A percentile compares a stretch with the other conserved stretches of the same genome.
Conservation (phyloP, 2,113 vertebrate genomes). For the Chaetodon trifascialis region DNA sequence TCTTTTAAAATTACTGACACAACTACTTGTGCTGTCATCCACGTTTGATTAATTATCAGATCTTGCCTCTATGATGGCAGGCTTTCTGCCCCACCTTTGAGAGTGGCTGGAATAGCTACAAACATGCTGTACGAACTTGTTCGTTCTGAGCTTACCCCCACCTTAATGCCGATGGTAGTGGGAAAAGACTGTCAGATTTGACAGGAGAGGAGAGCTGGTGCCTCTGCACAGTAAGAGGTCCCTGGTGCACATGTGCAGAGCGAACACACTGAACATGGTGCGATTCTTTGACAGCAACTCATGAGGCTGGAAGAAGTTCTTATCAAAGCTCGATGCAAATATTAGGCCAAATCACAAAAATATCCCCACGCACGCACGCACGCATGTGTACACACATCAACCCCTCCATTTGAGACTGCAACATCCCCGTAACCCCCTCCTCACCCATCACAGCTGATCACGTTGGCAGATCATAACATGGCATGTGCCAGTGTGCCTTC, state of each 20-base stretch:
- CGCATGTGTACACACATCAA: neutral
- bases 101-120: neutral
- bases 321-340: slow-evolving; percentile 32
- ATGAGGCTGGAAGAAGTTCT: neutral
- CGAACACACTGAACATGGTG: neutral
- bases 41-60: neutral
- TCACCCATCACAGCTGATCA: slow-evolving; percentile 29
- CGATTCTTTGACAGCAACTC: slow-evolving; percentile 11
- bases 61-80: neutral
- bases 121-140: neutral
- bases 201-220: slow-evolving; percentile 38
- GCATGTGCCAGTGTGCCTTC: slow-evolving; percentile 50
- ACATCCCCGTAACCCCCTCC: neutral
- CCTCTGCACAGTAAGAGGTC: neutral
- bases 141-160: neutral
- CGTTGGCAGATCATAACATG: slow-evolving; percentile 24
- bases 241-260: slow-evolving; percentile 21
- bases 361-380: neutral
- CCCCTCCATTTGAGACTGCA: neutral
- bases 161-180: slow-evolving; percentile 16
- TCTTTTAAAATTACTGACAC: no score
- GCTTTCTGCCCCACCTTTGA: neutral
- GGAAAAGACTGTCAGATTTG: slow-evolving; percentile 22
- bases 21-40: neutral
- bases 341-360: neutral